Base-by-base conservation (phyloP, 2,113 vertebrate genomes). In the Chitala chitala region DNA sequence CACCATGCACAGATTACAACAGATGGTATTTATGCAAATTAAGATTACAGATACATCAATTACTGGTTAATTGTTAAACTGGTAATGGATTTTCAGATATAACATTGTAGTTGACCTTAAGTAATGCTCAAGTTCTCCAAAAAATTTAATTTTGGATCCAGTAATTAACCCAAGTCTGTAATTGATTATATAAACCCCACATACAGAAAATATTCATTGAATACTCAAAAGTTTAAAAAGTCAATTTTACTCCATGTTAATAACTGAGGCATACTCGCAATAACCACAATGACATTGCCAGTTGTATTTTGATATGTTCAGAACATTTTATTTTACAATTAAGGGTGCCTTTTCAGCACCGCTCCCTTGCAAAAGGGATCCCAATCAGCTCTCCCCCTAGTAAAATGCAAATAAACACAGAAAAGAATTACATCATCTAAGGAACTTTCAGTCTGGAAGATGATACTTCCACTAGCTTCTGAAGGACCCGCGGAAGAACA, bases 401-500 rank as follows among this genome's bases (percentile, higher is more conserved):
- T n/a, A 61, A 61, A 61, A 15, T 36, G 17, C 58, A n/a, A 29
- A 46, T 6, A 63, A 63, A 63, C n/a, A 36, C 59, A 38, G 33
- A n/a, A 63, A 38, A 36, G 13, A 61, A 63, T 63, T 46, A 12
- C 44, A 46, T 46, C 40, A 66, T 36, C 64, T 33, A 13, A 50
- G 46, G 24, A 69, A 69, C 66, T 31, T 33, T 31, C 66, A 51
- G 17, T 50, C 66, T 66, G 17, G 38, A 66, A 46, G 64, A 66
- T 66, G 40, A 31, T 51, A 17, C 46, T 61, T 55, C 13, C 55
- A 26, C 24, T n/a, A 13, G 26, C 55, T 48, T 33, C 54, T 73
- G 72, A 63, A 79, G 78, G 81, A 76, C 80, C 86, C 83, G 76
- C 80, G 58, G 86, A 81, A 86, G 83, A 87, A 85, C 85, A 86